Base-by-base conservation (phyloP, 2,888 invertebrate genomes). In the Trichacis sp. region DNA sequence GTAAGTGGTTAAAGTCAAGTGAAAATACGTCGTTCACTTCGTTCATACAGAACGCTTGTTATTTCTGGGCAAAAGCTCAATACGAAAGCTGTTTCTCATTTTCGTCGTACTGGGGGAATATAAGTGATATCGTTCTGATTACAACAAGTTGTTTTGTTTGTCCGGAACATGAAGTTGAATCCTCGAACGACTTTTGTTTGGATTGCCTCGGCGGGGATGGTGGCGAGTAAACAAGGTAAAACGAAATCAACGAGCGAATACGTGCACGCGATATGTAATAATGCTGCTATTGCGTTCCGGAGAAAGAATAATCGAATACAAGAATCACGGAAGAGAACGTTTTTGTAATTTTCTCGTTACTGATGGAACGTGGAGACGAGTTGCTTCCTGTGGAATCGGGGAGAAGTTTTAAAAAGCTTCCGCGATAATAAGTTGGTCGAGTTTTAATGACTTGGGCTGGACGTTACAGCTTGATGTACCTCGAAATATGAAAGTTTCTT, bases 361-460 rank as follows among this genome's bases (percentile, higher is more conserved):
- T 20, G 15, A 11, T 20, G 20, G 17, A 15, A 17, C 4, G 12
- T 4, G 18, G 42, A 45, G 9, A 45, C 20, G 20, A 20, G 20
- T 19, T 12, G n/a, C 19, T 45, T 45, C 29, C 52, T 2, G 43
- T 30, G 8, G 47, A 47, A 58, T 52, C 50, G 46, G 52, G 29
- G 51, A 30, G 12, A 47, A 58, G 52, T 29, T 51, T 58, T 58
- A 29, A 47, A 45, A 58, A 51, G 47, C 40, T 58, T 52, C 19
- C 40, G 45, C 14, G 52, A 52, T 52, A 47, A 58, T 47, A 47
- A 58, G 58, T 58, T 47, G 29, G 47, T 45, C 33, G 47, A 52
- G 62, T 64, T 62, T 59, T 64, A 67, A 69, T 62, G 60, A 64
- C 64, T 62, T 60, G 14, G 53, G 59, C 61, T 66, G 63, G 63